Evolutionary conservation across 1,140 invertebrate species (phyloP).

Genomic region (Drosophila murphyi): DNA sequence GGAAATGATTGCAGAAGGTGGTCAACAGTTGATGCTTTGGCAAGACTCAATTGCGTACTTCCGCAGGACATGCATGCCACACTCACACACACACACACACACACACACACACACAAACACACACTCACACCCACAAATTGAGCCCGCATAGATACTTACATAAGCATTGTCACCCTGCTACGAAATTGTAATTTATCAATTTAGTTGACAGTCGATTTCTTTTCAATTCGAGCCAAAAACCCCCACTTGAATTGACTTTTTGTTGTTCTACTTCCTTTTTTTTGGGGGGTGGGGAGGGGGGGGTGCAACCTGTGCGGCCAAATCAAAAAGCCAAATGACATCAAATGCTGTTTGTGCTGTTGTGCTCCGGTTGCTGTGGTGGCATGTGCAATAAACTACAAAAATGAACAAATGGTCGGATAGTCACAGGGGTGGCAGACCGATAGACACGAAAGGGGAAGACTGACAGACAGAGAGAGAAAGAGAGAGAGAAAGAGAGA

Average conservation of each 20-base stretch:
- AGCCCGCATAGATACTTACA: constrained; percentile 12
- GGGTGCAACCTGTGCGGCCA: constrained; percentile 25
- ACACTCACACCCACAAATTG: neutral
- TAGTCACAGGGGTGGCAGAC: constrained; percentile 34
- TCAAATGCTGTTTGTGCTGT: constrained; percentile 10
- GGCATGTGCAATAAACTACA: constrained; percentile 51
- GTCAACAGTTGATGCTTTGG: constrained; percentile 18
- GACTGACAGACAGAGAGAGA: constrained; percentile 10
- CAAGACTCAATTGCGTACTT: constrained; percentile 12
- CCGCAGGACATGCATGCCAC: constrained; percentile 37
- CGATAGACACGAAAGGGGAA: neutral
- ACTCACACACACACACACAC: constrained; percentile 14
- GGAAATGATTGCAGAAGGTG: constrained; percentile 64
- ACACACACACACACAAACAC: neutral
- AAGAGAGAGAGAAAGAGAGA: constrained; percentile 23
- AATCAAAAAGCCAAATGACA: constrained; percentile 37
- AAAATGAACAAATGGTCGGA: constrained; percentile 35
- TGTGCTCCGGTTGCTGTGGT: constrained; percentile 24
- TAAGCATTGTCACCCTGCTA: constrained; percentile 65
- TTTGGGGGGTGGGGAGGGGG: constrained; percentile 15
- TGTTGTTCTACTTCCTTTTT: constrained; percentile 21
- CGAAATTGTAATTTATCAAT: constrained; percentile 81
- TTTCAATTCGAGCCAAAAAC: constrained; percentile 69
- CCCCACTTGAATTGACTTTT: constrained; percentile 71
- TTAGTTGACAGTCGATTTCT: constrained; percentile 84